Percentiles rank a stretch among this genome's conserved stretches.
Conservation (phyloP, 2,888 invertebrate species). For the Opisthograptis luteolata region DNA sequence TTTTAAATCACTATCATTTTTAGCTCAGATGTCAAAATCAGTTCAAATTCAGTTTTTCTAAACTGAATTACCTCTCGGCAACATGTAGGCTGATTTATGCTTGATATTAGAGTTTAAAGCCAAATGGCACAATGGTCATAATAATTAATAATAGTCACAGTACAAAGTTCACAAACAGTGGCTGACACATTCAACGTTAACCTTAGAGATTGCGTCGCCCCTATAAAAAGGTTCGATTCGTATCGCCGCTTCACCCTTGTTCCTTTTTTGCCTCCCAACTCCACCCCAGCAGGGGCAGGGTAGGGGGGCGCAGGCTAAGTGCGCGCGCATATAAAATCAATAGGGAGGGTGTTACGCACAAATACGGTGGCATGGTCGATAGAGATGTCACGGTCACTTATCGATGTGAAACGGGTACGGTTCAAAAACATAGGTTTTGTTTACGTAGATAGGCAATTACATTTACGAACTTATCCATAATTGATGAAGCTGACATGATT, state of each 20-base stretch:
- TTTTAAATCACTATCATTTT: too few species aligned
- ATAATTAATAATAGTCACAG: too few species aligned
- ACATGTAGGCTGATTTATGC: too few species aligned
- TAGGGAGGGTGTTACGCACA: constrained; percentile 75
- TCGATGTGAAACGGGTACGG: constrained; percentile 53
- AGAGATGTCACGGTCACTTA: constrained; percentile 74
- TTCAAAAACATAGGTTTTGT: constrained; percentile 34
- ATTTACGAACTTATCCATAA: too few species aligned
- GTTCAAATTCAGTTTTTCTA: too few species aligned
- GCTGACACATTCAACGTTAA: constrained; percentile 68
- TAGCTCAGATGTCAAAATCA: too few species aligned
- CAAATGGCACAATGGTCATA: too few species aligned
- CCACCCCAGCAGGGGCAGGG: constrained; percentile 41
- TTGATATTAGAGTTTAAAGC: too few species aligned
- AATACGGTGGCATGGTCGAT: constrained; percentile 63
- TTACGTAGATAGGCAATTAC: background rate
- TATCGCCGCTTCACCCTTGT: constrained; percentile 74
- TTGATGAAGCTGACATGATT: too few species aligned
- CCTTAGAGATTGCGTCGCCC: constrained; percentile 74
- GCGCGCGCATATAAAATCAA: constrained; percentile 83
- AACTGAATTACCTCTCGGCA: too few species aligned
- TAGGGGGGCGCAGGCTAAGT: constrained; percentile 42
- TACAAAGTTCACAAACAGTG: constrained; percentile 49
- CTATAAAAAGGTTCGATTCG: constrained; percentile 80
- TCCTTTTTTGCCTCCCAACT: constrained; percentile 60